Base-by-base conservation (phyloP, 2,888 invertebrate genomes). In the Baccha elongata region DNA sequence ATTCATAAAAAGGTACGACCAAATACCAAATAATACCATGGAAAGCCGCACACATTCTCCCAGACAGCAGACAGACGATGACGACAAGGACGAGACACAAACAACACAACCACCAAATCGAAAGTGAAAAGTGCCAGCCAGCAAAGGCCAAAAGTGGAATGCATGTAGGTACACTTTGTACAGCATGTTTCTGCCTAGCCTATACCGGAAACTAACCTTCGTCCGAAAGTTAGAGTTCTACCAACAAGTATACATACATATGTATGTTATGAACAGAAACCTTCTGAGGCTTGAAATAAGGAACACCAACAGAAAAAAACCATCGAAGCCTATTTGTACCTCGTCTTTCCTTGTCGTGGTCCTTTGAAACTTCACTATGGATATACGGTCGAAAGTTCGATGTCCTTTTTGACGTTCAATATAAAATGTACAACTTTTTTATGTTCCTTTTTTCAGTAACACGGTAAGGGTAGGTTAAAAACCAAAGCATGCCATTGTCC, bases 141-240 rank as follows among this genome's bases (percentile, higher is more conserved):
- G 13, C 8, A 79, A 53, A 60, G 46, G 60, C 67, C 73, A 67
- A 73, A 53, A 29, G 52, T 74, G 32, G 67, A 80, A 74, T 74
- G 68, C 74, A 75, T 64, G 55, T 55, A 40, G 40, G 29, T 55
- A 46, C 44, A 44, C n/a, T 48, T 44, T 75, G 46, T 60, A 42
- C 55, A 37, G 32, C 75, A 69, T 75, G 62, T 15, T 29, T 50
- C 19, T 35, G 52, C 32, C 52, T 68, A n/a, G 69, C 58, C 69
- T 74, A 79, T 50, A 81, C 64, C 81, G 76, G 71, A 81, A 76
- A 76, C 81, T 81, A 81, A 69, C 81, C 81, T 81, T 81, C 60
- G 81, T 76, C 81, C 76, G 46, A 76, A 75, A 76, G 71, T 71
- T 81, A 71, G 71, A 76, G 50, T 71, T 65, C 65, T 65, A 79